phyloP scores from a whole-genome alignment of 2,797 vertebrate genomes.

The Sebastes trivittatus region DNA sequence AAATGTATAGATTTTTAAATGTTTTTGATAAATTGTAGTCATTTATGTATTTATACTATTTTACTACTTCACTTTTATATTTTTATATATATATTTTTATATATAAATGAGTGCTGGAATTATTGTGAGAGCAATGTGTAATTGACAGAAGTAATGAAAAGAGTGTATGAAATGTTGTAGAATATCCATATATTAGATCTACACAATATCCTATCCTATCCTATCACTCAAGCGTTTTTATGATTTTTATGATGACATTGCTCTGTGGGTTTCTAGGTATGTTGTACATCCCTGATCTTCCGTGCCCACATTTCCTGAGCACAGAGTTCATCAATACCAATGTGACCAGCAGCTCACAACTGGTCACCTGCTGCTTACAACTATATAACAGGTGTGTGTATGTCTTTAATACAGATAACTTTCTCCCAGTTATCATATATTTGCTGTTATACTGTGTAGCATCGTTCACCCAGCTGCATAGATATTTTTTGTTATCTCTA shows the following conservation, averaged over 20 bases:
- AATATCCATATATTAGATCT: background rate
- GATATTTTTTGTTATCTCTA: background rate
- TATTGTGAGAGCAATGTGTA: no score
- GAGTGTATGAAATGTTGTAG: background rate
- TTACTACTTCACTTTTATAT: background rate
- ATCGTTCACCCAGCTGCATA: background rate
- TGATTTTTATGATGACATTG: background rate
- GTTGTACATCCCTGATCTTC: constrained; percentile 74
- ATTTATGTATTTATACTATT: background rate
- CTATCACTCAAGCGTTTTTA: background rate
- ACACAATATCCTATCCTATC: background rate
- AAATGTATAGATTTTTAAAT: background rate
- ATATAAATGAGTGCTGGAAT: no score
- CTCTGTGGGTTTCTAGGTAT: constrained; percentile 77
- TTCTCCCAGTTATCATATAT: background rate
- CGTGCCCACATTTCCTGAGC: constrained; percentile 76
- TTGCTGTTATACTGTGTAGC: background rate
- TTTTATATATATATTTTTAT: no score
- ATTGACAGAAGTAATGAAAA: no score
- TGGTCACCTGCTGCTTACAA: constrained; percentile 81
- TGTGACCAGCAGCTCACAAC: constrained; percentile 63
- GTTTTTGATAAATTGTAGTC: background rate
- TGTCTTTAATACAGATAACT: background rate
- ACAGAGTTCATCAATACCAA: constrained; percentile 60
- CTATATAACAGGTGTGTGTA: constrained; percentile 63